Base-by-base conservation (phyloP, 2,797 vertebrate species). In the Setipinna tenuifilis region DNA sequence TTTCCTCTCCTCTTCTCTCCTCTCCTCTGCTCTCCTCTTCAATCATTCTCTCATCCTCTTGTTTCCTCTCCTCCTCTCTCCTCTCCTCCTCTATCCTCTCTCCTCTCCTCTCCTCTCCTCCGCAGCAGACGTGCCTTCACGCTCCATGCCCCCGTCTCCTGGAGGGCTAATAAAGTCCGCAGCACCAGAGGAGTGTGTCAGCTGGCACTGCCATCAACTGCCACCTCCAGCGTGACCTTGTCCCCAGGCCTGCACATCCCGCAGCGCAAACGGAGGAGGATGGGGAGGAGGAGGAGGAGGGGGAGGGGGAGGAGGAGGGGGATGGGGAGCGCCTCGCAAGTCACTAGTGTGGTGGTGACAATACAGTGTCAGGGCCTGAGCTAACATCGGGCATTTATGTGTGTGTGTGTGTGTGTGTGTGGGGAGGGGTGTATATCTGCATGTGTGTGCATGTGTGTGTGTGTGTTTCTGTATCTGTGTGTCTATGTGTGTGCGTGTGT, bases 171-270 rank as follows among this genome's bases (percentile, higher is more conserved):
- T 71, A 71, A 71, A 71, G 16, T 16, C 5, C 25, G 12, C 28
- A 16, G 25, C 65, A n/a, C 65, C 65, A 31, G 65, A 16, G 65
- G 65, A 71, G 65, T 25, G 35, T 78, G 31, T 78, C 71, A 78
- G 71, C 35, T 78, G 71, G 71, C 17, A 44, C 71, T 78, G 71
- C 71, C 71, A 78, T 78, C 71, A 44, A 44, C 35, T 7, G 17
- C 44, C 35, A 78, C 71, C 71, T 78, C 71, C 71, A 78, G 31
- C 71, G 17, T 2, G 35, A 78, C 71, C 71, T 78, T 78, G 71
- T 78, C 71, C 35, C 41, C 14, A 19, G 71, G 17, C 31, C 35
- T 12, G 16, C 12, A 25, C 12, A 16, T 31, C 25, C 25, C 65
- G 31, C 31, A 10, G 19, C 35, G 17, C 16, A 19, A 7, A 44